Base-by-base conservation (phyloP, 2,888 invertebrate species). In the Zaprionus bogoriensis region DNA sequence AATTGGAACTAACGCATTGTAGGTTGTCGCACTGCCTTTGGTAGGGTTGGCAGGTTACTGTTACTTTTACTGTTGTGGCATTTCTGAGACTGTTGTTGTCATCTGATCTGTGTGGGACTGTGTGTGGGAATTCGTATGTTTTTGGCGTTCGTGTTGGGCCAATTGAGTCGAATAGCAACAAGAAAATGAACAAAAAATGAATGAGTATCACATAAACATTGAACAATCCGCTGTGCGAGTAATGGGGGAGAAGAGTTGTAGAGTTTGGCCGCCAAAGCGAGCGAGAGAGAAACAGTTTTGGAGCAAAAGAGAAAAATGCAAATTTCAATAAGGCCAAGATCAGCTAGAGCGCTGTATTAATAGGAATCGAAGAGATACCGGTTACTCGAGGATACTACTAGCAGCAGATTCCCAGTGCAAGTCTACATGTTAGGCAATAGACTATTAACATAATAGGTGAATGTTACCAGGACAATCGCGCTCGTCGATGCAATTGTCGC, bases 1-100 rank as follows among this genome's bases (percentile, higher is more conserved):
- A 92, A 65, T 90, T 90, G 78, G 87, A 89, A 75, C 92, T 92
- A 75, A 94, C 93, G 91, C 94, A 94, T 89, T 92, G 90, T 87
- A 93, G 93, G 89, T 93, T 93, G 83, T 92, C 92, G 91, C 95
- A 95, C 88, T 92, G 92, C 93, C 94, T 95, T 67, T 91, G 92
- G 78, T 92, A 55, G 27, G 58, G 7, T 39, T 54, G 77, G 68
- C 90, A 90, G 57, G 59, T 62, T 51, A 58, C 25, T 25, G 12
- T 17, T 25, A 30, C 47, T 39, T 36, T 39, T 32, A 60, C 28
- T 70, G 71, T 39, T n/a, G n/a, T n/a, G n/a, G n/a, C n/a, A 63
- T 77, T 65, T 69, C 36, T 61, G 41, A 41, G 54, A 57, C 14
- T 73, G 51, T 73, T 58, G 53, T 41, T 50, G 65, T 45, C 60